Base-by-base conservation (phyloP, 2,888 invertebrate genomes). In the Acleris holmiana region DNA sequence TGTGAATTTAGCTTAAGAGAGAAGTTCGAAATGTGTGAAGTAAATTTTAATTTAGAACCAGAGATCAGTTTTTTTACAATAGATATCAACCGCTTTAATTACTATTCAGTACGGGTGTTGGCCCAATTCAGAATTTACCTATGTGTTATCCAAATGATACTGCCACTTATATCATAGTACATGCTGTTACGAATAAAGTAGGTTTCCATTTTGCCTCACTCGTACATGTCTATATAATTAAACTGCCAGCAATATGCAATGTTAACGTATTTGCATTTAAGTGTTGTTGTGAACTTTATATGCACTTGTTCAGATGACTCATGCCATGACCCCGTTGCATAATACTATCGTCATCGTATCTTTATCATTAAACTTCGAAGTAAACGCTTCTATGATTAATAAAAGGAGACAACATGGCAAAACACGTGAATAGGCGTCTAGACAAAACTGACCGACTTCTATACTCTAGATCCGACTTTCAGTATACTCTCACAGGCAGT, bases 291-390 rank as follows among this genome's bases (percentile, higher is more conserved):
- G 47, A 40, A 44, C 54, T 41, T 54, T 55, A 54, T 40, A 21
- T 53, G 23, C 23, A 55, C 44, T 44, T 48, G 47, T 15, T 47
- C 63, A 54, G 50, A 55, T 59, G 63, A 59, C 48, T 64, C 58
- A 59, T 21, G 29, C 40, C 46, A 23, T 49, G 58, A 53, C 48
- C 58, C 48, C 29, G 41, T 64, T 58, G 19, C 46, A 58, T 53
- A 53, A 58, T 19, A 41, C 23, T 51, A 18, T 23, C 23, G 19
- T 15, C 35, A 44, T 41, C 19, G 13, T 29, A 29, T n/a, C 44
- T 29, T 51, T 51, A 44, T 44, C 15, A 44, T 51, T 23, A 35
- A 21, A 40, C 23, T 18, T 25, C 21, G 10, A 56, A 48, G 46
- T 25, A 25, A 44, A 23, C 54, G 15, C 44, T n/a, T 4, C 29